Base-by-base conservation (phyloP, 37 sponge, comb jelly and placozoan species). In the Petrosia ficiformis region DNA sequence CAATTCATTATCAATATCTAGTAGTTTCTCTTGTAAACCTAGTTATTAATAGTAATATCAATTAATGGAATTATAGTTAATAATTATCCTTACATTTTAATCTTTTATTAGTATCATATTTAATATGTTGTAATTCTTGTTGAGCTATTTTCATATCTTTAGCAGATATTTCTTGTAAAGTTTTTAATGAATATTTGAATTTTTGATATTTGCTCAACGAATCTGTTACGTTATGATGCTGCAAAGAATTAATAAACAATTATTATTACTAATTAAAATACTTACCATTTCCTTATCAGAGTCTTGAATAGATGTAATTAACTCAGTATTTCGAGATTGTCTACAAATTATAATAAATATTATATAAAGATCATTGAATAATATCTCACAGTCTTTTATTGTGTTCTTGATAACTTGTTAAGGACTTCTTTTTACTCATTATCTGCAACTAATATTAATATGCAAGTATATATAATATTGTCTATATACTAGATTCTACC, bases 161-260 rank as follows among this genome's bases (percentile, higher is more conserved):
- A 48, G 54, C 16, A 16, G 54, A 48, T 48, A 10, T 48, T 10
- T 48, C 54, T n/a, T n/a, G n/a, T n/a, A n/a, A n/a, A n/a, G n/a
- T n/a, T n/a, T n/a, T n/a, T n/a, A n/a, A n/a, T n/a, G n/a, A n/a
- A n/a, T n/a, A n/a, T n/a, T 81, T 87, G 68, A 81, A 87, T 37
- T 77, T 81, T 33, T 54, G 59, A 69, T 87, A 87, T 19, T 58
- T 71, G 16, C 77, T 68, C 29, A 87, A 44, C 1, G 81, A 59
- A 19, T 48, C 56, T 24, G 64, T 67, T 25, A 80, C 80, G 11
- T 33, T 35, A 3, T 60, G 14, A 59, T 80, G 71, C 87, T 86
- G 67, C 30, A 57, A 21, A 54, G 24, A 73, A 44, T 34, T 1
- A 41, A 41, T 30, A 67, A 30, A 67, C 3, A 28, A 3, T 71